Conservation (phyloP, 2,888 invertebrate genomes). For the Bombylius discolor region DNA sequence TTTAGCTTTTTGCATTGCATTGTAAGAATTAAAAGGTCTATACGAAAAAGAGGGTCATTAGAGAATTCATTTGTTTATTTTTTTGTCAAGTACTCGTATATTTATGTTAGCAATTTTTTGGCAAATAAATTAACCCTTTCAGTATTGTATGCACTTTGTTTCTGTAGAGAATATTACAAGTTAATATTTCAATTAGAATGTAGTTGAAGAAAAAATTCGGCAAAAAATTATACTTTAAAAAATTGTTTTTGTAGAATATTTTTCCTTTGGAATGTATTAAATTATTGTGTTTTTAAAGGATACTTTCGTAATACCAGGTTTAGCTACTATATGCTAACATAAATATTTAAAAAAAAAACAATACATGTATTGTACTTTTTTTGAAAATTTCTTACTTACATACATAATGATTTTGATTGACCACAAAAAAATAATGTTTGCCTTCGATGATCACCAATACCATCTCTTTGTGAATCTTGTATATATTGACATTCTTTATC, state of each 20-base stretch:
- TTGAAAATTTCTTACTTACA: conserved; percentile 42
- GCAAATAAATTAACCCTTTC: no score
- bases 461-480: conserved; percentile 61
- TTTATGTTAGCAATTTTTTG: no score
- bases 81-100: no score
- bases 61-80: no score
- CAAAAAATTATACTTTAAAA: conserved; percentile 15
- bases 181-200: no score
- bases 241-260: background rate
- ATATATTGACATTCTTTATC: conserved; percentile 71
- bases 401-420: conserved; percentile 59
- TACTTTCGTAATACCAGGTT: no score
- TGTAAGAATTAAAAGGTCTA: conserved; percentile 72
- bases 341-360: background rate
- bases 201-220: no score
- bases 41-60: conserved; percentile 17
- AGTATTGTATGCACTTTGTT: no score
- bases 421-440: conserved; percentile 83
- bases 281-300: no score
- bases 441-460: conserved; percentile 67
- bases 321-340: no score
- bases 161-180: no score
- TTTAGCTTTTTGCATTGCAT: conserved; percentile 71
- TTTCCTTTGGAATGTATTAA: background rate
- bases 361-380: no score